Conservation (phyloP, 1,140 invertebrate species). For the Achatina immaculata region DNA sequence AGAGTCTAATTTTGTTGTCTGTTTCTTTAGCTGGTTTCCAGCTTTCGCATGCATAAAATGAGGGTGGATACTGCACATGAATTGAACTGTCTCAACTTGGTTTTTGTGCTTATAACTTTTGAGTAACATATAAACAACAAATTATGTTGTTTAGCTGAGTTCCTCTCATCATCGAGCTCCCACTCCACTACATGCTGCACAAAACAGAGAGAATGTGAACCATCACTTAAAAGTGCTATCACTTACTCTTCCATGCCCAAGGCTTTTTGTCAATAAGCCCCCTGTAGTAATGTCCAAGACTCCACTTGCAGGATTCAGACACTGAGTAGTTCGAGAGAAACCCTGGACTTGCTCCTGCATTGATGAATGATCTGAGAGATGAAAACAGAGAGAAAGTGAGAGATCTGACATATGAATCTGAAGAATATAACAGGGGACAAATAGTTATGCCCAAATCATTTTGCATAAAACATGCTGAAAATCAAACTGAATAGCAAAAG, state of each 20-base stretch:
- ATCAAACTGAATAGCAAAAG: background rate
- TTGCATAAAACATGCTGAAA: background rate
- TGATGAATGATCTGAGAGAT: slow-evolving; percentile 16
- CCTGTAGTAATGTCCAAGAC: slow-evolving; percentile 15
- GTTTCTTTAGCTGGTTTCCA: no score
- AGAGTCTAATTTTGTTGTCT: no score
- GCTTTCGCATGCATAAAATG: no score
- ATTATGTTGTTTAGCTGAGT: no score
- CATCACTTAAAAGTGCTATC: background rate
- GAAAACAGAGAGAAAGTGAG: background rate
- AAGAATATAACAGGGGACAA: no score
- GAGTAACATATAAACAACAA: no score
- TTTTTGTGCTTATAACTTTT: no score
- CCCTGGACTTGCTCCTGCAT: background rate
- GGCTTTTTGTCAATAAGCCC: slow-evolving; percentile 15
- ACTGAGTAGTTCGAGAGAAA: background rate
- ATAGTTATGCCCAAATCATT: background rate
- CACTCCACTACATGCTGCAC: background rate
- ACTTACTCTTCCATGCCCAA: slow-evolving; percentile 42
- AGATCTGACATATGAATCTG: background rate
- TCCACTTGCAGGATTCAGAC: background rate
- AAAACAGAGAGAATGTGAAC: background rate
- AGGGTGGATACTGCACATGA: no score
- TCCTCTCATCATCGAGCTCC: background rate
- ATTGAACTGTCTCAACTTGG: no score